A percentile compares a stretch with the other conserved stretches of the same genome.
Evolutionary conservation across 2,797 vertebrate species (phyloP).

Genomic region (Dendrocincla tyrannina): DNA sequence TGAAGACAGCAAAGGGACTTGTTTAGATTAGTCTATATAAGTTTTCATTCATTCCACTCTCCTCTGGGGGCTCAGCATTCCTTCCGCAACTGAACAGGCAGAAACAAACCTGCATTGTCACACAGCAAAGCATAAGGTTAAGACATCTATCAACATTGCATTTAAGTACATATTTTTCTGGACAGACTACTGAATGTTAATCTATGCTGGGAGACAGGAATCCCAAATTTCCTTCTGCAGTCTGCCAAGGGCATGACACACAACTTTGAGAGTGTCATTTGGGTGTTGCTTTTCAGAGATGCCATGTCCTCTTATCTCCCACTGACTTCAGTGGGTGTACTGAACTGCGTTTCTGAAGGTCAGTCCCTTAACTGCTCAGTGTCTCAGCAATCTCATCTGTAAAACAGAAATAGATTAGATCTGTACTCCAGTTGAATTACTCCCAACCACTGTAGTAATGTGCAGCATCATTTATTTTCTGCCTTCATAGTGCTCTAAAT

Average conservation of each 20-base stretch:
- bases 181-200: background rate
- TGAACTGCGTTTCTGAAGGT: background rate
- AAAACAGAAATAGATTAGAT: background rate
- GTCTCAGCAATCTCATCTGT: background rate
- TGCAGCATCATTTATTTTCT: background rate
- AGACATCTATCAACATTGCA: background rate
- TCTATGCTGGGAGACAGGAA: background rate
- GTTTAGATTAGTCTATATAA: background rate
- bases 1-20: background rate
- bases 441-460: background rate
- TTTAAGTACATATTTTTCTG: background rate
- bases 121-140: background rate
- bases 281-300: background rate
- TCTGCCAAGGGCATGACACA: background rate
- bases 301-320: background rate
- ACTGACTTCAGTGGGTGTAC: background rate
- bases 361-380: background rate
- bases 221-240: background rate
- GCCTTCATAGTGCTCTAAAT: background rate
- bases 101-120: background rate
- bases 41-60: background rate
- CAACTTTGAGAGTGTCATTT: background rate
- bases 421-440: background rate
- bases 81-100: background rate
- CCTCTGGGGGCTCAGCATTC: background rate